Evolutionary conservation across 2,888 invertebrate genomes (phyloP).

Genomic region (Drosophila meridionalis): DNA sequence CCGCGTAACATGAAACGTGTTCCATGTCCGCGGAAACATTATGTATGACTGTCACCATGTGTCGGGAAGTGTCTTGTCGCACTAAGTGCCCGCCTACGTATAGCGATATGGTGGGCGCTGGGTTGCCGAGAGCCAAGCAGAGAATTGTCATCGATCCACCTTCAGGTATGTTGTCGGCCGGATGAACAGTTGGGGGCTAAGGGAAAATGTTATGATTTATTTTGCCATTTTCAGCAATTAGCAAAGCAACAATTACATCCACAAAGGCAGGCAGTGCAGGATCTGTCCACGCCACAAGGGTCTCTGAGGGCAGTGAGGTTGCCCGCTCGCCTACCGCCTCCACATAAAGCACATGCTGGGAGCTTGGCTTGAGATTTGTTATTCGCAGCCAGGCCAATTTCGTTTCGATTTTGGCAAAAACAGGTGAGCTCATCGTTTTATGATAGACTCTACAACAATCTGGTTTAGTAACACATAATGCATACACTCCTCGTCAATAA

Average conservation of each 20-base stretch:
- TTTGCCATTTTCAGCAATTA: slow-evolving; percentile 2
- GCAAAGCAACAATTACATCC: slow-evolving; percentile 87
- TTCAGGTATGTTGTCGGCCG: slow-evolving; percentile 92
- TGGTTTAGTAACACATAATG: slow-evolving; percentile 6
- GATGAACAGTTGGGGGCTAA: slow-evolving; percentile 93
- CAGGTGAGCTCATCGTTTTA: slow-evolving; percentile 88
- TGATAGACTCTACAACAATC: slow-evolving; percentile 87
- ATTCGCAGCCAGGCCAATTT: slow-evolving; percentile 90
- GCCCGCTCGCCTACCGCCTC: slow-evolving; percentile 89
- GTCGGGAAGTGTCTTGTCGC: slow-evolving; percentile 92
- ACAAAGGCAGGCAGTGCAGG: slow-evolving; percentile 94
- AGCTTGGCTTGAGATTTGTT: slow-evolving; percentile 90
- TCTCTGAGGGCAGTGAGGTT: slow-evolving; percentile 92
- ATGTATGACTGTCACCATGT: slow-evolving; percentile 94
- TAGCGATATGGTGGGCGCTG: slow-evolving; percentile 93
- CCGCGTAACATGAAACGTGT: slow-evolving; percentile 94
- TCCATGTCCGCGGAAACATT: slow-evolving; percentile 94
- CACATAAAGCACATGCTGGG: slow-evolving; percentile 92
- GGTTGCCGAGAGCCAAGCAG: slow-evolving; percentile 94
- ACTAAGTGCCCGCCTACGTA: slow-evolving; percentile 91
- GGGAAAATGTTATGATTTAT: slow-evolving; percentile 19
- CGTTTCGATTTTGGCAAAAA: slow-evolving; percentile 88
- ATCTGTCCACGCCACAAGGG: slow-evolving; percentile 94
- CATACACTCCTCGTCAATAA: background rate
- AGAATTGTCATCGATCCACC: slow-evolving; percentile 94